phyloP scores from a whole-genome alignment of 1,140 invertebrate species.

The Cotesia vestalis region DNA sequence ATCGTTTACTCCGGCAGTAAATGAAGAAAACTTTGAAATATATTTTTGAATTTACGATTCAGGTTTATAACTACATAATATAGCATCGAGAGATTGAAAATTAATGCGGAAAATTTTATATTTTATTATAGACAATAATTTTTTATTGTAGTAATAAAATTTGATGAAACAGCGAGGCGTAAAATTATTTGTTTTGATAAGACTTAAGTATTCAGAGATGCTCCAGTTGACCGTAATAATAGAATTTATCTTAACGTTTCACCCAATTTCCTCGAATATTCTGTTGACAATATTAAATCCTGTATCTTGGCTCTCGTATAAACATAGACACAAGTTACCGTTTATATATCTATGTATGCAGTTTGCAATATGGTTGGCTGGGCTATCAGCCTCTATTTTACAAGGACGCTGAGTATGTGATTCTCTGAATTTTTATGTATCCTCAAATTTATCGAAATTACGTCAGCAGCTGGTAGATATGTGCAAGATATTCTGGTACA shows the following conservation, averaged over 20 bases:
- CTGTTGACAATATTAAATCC: background rate
- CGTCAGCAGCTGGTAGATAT: background rate
- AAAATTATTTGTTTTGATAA: conserved; percentile 1
- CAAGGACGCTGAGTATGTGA: conserved; percentile 17
- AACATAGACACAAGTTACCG: too few species aligned
- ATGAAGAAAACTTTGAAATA: too few species aligned
- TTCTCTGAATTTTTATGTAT: conserved; percentile 10
- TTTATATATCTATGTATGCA: too few species aligned
- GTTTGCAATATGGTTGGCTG: too few species aligned
- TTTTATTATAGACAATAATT: too few species aligned
- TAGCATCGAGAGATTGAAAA: too few species aligned
- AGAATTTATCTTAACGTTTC: conserved; percentile 3
- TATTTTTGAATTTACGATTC: too few species aligned
- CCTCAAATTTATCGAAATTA: conserved; percentile 18
- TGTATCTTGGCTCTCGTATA: background rate
- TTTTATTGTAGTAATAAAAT: too few species aligned
- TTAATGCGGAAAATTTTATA: too few species aligned
- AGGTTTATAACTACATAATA: too few species aligned
- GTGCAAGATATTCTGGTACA: conserved; percentile 1
- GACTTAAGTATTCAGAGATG: background rate
- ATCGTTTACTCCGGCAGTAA: too few species aligned
- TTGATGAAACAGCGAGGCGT: too few species aligned
- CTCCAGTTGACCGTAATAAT: conserved; percentile 4
- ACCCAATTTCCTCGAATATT: background rate
- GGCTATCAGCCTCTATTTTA: conserved; percentile 27